A percentile compares a stretch with the other conserved stretches of the same genome.
These are phyloP conservation scores for Denticeps clupeoides DNA, from an alignment of 2,797 vertebrate species.

Conservation along the genomic window DNA sequence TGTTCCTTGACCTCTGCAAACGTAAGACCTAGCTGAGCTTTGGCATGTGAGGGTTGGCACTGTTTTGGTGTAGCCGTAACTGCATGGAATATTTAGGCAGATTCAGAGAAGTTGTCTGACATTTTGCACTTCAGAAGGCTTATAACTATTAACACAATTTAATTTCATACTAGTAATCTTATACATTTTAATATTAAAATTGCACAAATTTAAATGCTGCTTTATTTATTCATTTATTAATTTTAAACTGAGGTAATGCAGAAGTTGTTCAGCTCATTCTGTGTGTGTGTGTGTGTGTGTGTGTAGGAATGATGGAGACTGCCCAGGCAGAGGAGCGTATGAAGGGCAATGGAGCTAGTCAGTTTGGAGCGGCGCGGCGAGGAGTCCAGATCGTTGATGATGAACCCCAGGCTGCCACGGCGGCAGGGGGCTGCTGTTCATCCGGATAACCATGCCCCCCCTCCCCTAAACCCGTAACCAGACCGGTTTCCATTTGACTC, in stretches of 20 bases:
- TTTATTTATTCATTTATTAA: too few relatives aligned
- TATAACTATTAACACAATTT: too few relatives aligned
- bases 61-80: too few relatives aligned
- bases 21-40: slow-evolving; percentile 64
- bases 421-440: slow-evolving; percentile 81
- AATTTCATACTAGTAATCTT: too few relatives aligned
- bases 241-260: too few relatives aligned
- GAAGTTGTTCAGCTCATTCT: too few relatives aligned
- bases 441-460: slow-evolving; percentile 66
- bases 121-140: too few relatives aligned
- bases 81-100: too few relatives aligned
- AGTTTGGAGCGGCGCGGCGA: slow-evolving; percentile 66
- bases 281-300: background rate
- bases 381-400: slow-evolving; percentile 96
- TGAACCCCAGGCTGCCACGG: slow-evolving; percentile 72
- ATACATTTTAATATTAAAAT: too few relatives aligned
- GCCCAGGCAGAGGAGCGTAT: slow-evolving; percentile 86
- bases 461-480: background rate
- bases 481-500: background rate
- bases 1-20: slow-evolving; percentile 98
- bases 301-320: slow-evolving; percentile 92
- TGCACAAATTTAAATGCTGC: too few relatives aligned
- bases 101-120: too few relatives aligned
- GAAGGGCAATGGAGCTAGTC: slow-evolving; percentile 82
- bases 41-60: too few relatives aligned